Evolutionary conservation across 2,113 vertebrate genomes (phyloP).

Genomic region (Dasyurus viverrinus): DNA sequence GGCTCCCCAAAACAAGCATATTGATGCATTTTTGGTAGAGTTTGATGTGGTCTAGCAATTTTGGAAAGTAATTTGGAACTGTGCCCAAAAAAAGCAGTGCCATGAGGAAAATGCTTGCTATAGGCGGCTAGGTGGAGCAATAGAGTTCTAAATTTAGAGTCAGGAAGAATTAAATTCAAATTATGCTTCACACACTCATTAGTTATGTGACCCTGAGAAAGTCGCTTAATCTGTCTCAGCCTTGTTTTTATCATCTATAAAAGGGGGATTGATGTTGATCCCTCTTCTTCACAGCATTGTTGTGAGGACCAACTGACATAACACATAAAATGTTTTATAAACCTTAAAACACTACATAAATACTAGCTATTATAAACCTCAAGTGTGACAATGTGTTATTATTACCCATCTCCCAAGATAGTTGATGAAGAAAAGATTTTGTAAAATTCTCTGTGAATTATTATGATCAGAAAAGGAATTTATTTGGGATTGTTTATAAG

Average conservation of each 20-base stretch:
- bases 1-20: not conserved
- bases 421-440: not conserved
- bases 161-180: not conserved
- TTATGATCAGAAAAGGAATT: not conserved
- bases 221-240: not conserved
- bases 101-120: not conserved
- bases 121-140: not conserved
- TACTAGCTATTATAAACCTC: not conserved
- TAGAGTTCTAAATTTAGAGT: not conserved
- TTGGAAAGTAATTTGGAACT: not conserved
- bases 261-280: not conserved
- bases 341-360: not conserved
- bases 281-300: not conserved
- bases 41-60: not conserved
- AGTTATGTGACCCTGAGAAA: not conserved
- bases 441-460: not conserved
- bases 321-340: not conserved
- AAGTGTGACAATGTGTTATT: not conserved
- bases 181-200: not conserved
- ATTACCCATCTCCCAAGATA: not conserved
- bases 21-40: not conserved
- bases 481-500: not conserved
- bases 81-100: not conserved
- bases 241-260: not conserved
- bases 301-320: not conserved